Evolutionary conservation across 1,140 invertebrate genomes (phyloP).

Genomic region (Cotesia glomerata): DNA sequence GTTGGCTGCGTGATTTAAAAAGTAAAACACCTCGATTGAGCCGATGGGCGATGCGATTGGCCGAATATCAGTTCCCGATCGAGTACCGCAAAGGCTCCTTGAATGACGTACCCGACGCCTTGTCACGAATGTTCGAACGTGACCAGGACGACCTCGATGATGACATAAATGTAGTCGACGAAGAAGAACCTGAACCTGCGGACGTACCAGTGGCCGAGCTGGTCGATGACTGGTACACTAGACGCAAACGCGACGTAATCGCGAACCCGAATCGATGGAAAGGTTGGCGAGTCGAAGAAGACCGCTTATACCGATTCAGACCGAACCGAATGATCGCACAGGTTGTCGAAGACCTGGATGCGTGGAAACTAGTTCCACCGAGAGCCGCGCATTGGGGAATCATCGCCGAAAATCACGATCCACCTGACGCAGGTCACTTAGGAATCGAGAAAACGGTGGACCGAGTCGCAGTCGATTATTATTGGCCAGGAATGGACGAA

Average conservation of each 20-base stretch:
- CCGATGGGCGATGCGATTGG: constrained; percentile 54
- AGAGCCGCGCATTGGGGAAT: neutral
- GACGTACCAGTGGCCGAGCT: neutral
- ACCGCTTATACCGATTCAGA: no score
- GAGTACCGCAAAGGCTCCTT: constrained; percentile 28
- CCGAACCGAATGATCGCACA: constrained; percentile 1
- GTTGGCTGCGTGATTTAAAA: constrained; percentile 60
- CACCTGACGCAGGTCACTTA: no score
- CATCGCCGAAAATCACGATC: constrained; percentile 34
- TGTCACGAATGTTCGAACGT: constrained; percentile 31
- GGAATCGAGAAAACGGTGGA: constrained; percentile 37
- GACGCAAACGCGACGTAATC: no score
- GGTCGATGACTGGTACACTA: no score
- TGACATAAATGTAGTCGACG: no score
- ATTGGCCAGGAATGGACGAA: neutral
- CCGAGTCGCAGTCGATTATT: constrained; percentile 26
- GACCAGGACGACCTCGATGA: no score
- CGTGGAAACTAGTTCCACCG: constrained; percentile 24
- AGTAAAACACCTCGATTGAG: constrained; percentile 50
- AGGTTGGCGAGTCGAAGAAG: no score
- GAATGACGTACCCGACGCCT: constrained; percentile 36
- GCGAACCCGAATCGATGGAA: no score
- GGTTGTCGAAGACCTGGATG: constrained; percentile 1
- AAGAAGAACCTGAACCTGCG: no score
- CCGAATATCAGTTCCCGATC: constrained; percentile 32